These are phyloP conservation scores for Hippoglossus stenolepis DNA, from an alignment of 2,113 vertebrate species.

Conservation along the genomic window DNA sequence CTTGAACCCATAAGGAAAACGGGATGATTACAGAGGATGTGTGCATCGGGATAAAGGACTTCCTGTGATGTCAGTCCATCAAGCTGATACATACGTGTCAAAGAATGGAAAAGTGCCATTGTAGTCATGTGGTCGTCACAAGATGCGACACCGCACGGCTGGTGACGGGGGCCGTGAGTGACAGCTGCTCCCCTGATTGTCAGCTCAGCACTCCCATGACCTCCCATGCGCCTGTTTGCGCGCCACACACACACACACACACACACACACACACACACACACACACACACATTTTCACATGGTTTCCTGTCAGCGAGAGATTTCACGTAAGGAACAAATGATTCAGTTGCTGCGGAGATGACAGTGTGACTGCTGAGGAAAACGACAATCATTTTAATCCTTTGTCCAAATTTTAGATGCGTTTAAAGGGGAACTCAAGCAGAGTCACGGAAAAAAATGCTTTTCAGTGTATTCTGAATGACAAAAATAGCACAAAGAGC, in stretches of 20 bases:
- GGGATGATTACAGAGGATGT: constrained; percentile 59
- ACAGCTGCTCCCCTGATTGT: constrained; percentile 59
- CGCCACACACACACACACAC: constrained; percentile 34
- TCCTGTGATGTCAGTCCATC: constrained; percentile 49
- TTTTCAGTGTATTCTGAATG: constrained; percentile 20
- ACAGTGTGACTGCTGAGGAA: constrained; percentile 45
- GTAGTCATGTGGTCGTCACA: constrained; percentile 53
- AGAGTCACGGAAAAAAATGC: constrained; percentile 47
- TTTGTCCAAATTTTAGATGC: constrained; percentile 56
- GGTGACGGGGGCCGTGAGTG: constrained; percentile 54
- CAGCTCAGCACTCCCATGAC: constrained; percentile 64
- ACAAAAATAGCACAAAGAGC: constrained; percentile 44
- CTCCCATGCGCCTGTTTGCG: constrained; percentile 59
- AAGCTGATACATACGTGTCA: constrained; percentile 62
- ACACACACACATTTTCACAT: constrained; percentile 27
- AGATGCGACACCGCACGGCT: constrained; percentile 30
- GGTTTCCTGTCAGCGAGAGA: constrained; percentile 31
- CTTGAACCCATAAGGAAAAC: constrained; percentile 28
- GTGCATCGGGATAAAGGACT: constrained; percentile 58
- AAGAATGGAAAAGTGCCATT: constrained; percentile 51
- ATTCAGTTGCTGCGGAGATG: constrained; percentile 27
- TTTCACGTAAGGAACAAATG: constrained; percentile 48
- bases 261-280: constrained; percentile 31
- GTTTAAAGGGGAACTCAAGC: constrained; percentile 48
- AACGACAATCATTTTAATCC: constrained; percentile 57